phyloP scores from a whole-genome alignment of 2,797 vertebrate species.

The Myotis planiceps region DNA sequence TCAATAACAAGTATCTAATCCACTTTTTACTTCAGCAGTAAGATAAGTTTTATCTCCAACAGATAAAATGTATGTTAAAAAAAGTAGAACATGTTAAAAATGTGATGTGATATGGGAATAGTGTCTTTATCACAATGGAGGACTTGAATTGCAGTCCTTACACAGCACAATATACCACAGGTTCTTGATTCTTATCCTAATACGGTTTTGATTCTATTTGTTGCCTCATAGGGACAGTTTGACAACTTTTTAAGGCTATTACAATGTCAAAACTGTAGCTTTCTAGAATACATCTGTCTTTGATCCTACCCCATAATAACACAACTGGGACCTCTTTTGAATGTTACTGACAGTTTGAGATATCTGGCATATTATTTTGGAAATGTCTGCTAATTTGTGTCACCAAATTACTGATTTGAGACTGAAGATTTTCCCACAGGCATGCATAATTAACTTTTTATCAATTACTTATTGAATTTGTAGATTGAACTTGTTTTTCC shows the following conservation, averaged over 20 bases:
- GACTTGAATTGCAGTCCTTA: not conserved
- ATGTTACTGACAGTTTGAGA: constrained; percentile 41
- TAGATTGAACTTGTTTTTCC: constrained; percentile 26
- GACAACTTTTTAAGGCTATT: not conserved
- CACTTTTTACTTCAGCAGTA: not conserved
- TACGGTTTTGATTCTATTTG: not conserved
- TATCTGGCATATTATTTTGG: constrained; percentile 47
- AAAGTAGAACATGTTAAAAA: not conserved
- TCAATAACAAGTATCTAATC: not conserved
- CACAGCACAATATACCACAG: not conserved
- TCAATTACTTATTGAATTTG: constrained; percentile 64
- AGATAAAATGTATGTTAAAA: not conserved
- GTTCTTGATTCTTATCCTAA: not conserved
- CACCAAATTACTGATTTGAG: constrained; percentile 63
- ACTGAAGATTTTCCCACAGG: constrained; percentile 42
- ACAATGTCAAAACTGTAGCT: constrained; percentile 28
- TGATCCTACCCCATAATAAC: not conserved
- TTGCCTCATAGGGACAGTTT: not conserved
- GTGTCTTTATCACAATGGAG: not conserved
- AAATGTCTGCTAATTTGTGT: constrained; percentile 66
- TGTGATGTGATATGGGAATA: not conserved
- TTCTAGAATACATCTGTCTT: constrained; percentile 42
- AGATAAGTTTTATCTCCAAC: not conserved
- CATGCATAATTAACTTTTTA: constrained; percentile 49
- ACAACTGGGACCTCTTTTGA: constrained; percentile 30